Base-by-base conservation (phyloP, 2,113 vertebrate species). In the Telmatochromis bifrenatus region DNA sequence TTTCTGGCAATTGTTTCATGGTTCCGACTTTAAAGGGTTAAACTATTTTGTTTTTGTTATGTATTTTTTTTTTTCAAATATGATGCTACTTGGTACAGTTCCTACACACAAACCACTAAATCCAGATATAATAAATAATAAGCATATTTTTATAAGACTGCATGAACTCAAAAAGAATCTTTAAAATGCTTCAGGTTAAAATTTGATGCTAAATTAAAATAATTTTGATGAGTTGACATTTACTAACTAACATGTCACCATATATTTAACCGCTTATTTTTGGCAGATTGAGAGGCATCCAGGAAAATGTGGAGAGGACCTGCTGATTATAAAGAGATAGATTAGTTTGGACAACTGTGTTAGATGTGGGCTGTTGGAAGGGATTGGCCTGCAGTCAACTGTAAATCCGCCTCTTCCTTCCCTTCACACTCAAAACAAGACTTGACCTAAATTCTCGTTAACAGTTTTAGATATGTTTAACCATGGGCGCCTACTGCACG, bases 361-460 rank as follows among this genome's bases (percentile, higher is more conserved):
- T 58, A 94, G 70, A 87, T 75, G 91, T 88, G 85, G 85, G 82
- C 88, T 92, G 86, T 45, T 58, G 73, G 70, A 85, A 88, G 49
- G 65, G 31, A 87, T 39, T 65, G 33, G 68, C 65, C 86, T 81
- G 68, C 33, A 84, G 37, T 87, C 86, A 73, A 84, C 65, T 87
- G 19, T 86, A 91, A 68, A 90, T 91, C 89, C 56, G 82, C 82
- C 87, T 84, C 87, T 84, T 82, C 73, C 86, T 90, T 84, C 79
- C 51, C 37, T 82, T 73, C 21, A 56, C 4, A 15, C 88, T 90
- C 53, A 83, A 70, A 88, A 87, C 37, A 82, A 90, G 19, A 85
- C 73, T 62, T 89, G 84, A 88, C 87, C 93, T 70, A 80, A 87
- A 92, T 92, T 89, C 80, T 23, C 6, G 80, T 85, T 80, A 82